Conservation (phyloP, 1,140 invertebrate genomes). For the Sinonovacula constricta region DNA sequence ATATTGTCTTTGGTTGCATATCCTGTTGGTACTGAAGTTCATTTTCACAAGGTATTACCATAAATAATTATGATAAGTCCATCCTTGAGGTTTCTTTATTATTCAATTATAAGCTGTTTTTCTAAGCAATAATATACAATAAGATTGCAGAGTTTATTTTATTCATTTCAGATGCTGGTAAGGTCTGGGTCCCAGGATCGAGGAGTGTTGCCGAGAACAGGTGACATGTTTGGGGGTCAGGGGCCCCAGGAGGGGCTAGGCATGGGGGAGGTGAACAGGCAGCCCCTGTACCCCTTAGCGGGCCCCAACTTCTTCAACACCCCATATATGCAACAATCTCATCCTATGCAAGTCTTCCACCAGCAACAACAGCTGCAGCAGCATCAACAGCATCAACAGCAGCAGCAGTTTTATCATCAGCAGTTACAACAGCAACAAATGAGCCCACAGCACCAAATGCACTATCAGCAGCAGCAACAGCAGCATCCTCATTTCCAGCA, state of each 20-base stretch:
- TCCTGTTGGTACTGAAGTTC: too few species aligned
- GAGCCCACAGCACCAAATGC: background rate
- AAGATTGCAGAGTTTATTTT: too few species aligned
- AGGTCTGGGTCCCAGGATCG: conserved; percentile 38
- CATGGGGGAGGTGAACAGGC: conserved; percentile 27
- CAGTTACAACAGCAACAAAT: conserved; percentile 27
- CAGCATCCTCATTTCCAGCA: too few species aligned
- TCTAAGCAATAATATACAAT: too few species aligned
- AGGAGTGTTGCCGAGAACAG: background rate
- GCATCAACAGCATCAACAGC: conserved; percentile 20
- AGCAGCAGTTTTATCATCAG: conserved; percentile 21
- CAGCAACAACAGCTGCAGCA: conserved; percentile 50
- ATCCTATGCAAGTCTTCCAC: conserved; percentile 45
- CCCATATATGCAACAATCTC: conserved; percentile 40
- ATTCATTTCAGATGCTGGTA: conserved; percentile 38
- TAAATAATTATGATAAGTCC: too few species aligned
- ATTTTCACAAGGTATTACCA: too few species aligned
- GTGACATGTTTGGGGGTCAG: conserved; percentile 30
- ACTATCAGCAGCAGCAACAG: conserved; percentile 47
- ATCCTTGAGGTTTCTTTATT: too few species aligned
- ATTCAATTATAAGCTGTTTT: too few species aligned
- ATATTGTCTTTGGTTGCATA: too few species aligned
- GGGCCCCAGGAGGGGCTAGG: conserved; percentile 32
- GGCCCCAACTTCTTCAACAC: conserved; percentile 41
- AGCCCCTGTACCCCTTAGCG: conserved; percentile 21